Evolutionary conservation across 2,797 vertebrate genomes (phyloP).

Genomic region (Odontamblyopus lacepedii): DNA sequence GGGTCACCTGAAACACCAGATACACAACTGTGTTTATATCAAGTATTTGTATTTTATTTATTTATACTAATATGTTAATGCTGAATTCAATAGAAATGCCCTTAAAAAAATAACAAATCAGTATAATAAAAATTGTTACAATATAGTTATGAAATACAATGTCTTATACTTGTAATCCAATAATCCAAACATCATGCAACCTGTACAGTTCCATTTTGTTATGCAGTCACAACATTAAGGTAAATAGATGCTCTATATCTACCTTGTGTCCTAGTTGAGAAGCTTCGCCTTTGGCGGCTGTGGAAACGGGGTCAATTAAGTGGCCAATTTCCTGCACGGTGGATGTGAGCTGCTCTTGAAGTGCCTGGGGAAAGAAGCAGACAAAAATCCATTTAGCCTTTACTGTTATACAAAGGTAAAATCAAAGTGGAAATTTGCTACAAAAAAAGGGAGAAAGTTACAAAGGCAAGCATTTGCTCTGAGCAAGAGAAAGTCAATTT

Average conservation of each 20-base stretch:
- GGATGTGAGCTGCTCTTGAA: conserved; percentile 96
- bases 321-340: conserved; percentile 97
- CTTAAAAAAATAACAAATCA: neutral
- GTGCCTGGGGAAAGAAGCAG: conserved; percentile 77
- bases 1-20: conserved; percentile 83
- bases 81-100: too few relatives aligned
- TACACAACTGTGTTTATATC: neutral
- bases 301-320: conserved; percentile 94
- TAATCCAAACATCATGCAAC: neutral
- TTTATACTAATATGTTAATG: too few relatives aligned
- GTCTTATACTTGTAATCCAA: neutral
- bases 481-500: conserved; percentile 4
- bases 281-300: conserved; percentile 93
- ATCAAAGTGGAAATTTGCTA: conserved; percentile 16
- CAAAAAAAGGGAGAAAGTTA: conserved; percentile 12
- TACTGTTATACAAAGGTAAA: conserved; percentile 21
- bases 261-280: conserved; percentile 98
- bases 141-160: neutral
- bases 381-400: conserved; percentile 40
- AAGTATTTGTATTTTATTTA: neutral
- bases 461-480: conserved; percentile 5
- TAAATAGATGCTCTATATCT: conserved; percentile 67
- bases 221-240: conserved; percentile 25
- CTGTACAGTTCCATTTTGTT: conserved; percentile 13
- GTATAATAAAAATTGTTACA: neutral